Base-by-base conservation (phyloP, 2,797 vertebrate genomes). In the Channallabes apus region DNA sequence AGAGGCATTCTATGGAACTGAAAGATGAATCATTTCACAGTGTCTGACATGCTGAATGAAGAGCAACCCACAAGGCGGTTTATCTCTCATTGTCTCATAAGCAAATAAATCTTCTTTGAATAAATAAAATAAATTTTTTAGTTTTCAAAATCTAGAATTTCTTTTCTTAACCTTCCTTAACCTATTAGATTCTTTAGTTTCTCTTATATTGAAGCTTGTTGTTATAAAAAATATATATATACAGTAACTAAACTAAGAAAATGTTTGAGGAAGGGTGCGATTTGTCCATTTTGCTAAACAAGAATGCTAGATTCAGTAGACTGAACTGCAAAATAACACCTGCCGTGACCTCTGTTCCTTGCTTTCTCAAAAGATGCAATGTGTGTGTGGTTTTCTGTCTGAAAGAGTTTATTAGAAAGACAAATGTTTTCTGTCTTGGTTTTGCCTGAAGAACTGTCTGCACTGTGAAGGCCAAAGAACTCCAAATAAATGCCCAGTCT, bases 391-490 rank as follows among this genome's bases (percentile, higher is more conserved):
- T 68, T 69, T 76, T 83, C 27, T 77, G 20, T 86, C 29, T 65
- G 82, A 83, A 75, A 80, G 24, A 76, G 65, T 69, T 83, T 80
- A 86, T 83, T 83, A 86, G 46, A 67, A 73, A 73, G 85, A 86
- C 67, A 86, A 86, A 86, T 86, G 67, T n/a, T 59, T 83, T 58
- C 75, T 80, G 64, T 73, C 81, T 65, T 38, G 46, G 46, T 22
- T 80, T 86, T 83, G 82, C 65, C 75, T 51, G n/a, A 64, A 72
- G 29, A 78, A 62, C 64, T 64, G 76, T 73, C 46, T 73, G 68
- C 76, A 83, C 3, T 32, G 69, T 80, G 85, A 86, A 80, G 41
- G 29, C 81, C 62, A 79, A 46, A 82, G 20, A 61, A 75, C 24
- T 18, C 22, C 54, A 71, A 67, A 82, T 15, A 67, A 78, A n/a